These are phyloP conservation scores for Hyppa rectilinea DNA, from an alignment of 2,888 invertebrate genomes.

Conservation along the genomic window DNA sequence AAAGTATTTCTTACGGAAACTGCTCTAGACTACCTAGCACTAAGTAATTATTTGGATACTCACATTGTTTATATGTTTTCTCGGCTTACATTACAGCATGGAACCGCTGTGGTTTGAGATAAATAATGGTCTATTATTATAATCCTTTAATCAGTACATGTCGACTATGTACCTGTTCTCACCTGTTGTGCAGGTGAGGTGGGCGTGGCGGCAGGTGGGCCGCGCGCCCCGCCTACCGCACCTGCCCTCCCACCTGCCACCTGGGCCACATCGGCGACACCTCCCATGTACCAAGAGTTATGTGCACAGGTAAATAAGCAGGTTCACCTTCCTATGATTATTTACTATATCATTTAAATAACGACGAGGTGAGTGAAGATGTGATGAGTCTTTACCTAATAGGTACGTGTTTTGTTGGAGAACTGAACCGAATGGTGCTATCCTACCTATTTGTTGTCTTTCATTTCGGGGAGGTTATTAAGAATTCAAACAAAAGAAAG, in stretches of 20 bases:
- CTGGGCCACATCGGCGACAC: conserved; percentile 39
- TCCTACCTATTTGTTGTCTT: not conserved
- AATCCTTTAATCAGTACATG: not conserved
- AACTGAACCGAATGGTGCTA: not conserved
- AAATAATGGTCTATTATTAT: not conserved
- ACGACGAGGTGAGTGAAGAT: no score
- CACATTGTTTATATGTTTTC: not conserved
- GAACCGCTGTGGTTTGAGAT: not conserved
- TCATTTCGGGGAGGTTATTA: not conserved
- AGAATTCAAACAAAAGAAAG: not conserved
- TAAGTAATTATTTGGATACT: not conserved
- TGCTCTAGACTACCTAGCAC: not conserved
- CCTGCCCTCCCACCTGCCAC: conserved; percentile 70
- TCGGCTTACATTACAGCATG: not conserved
- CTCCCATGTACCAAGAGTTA: conserved; percentile 46
- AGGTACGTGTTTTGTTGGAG: not conserved
- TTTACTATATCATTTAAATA: not conserved
- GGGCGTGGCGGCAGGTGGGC: conserved; percentile 74
- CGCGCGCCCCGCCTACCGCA: conserved; percentile 76
- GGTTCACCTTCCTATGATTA: not conserved
- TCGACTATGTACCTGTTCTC: conserved; percentile 33
- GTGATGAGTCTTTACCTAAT: not conserved
- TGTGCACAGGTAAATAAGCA: conserved; percentile 28
- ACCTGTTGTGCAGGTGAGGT: conserved; percentile 68
- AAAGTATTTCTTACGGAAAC: not conserved